These are phyloP conservation scores for Dryobates pubescens DNA, from an alignment of 2,797 vertebrate species.

Conservation along the genomic window DNA sequence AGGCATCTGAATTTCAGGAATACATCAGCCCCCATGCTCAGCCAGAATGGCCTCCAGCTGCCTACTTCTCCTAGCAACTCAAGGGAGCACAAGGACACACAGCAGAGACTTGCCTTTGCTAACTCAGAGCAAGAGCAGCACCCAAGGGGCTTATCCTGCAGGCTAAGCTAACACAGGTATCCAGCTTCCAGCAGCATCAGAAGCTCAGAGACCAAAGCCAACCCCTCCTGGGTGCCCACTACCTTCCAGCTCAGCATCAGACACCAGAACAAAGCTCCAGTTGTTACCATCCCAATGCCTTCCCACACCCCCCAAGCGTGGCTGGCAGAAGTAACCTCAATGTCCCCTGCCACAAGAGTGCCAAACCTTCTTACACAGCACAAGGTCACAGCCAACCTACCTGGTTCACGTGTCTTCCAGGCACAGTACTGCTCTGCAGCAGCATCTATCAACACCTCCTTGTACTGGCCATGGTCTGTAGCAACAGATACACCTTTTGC, in stretches of 20 bases:
- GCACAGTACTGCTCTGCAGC: not conserved
- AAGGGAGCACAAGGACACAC: not conserved
- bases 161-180: not conserved
- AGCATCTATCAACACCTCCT: constrained; percentile 85
- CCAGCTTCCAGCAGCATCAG: not conserved
- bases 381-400: constrained; percentile 34
- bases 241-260: not conserved
- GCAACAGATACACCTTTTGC: constrained; percentile 91
- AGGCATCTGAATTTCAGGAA: not conserved
- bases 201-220: not conserved
- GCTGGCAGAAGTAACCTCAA: not conserved
- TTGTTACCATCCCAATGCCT: not conserved
- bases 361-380: not conserved
- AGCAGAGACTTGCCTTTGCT: not conserved
- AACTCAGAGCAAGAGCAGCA: not conserved
- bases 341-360: not conserved
- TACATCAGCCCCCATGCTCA: not conserved
- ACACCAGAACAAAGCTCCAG: not conserved
- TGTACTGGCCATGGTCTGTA: constrained; percentile 93
- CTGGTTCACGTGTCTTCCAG: constrained; percentile 42
- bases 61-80: not conserved
- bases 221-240: not conserved
- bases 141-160: not conserved
- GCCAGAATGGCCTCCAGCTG: not conserved
- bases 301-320: not conserved